Evolutionary conservation across 2,113 vertebrate genomes (phyloP).

Genomic region (Hipposideros armiger): DNA sequence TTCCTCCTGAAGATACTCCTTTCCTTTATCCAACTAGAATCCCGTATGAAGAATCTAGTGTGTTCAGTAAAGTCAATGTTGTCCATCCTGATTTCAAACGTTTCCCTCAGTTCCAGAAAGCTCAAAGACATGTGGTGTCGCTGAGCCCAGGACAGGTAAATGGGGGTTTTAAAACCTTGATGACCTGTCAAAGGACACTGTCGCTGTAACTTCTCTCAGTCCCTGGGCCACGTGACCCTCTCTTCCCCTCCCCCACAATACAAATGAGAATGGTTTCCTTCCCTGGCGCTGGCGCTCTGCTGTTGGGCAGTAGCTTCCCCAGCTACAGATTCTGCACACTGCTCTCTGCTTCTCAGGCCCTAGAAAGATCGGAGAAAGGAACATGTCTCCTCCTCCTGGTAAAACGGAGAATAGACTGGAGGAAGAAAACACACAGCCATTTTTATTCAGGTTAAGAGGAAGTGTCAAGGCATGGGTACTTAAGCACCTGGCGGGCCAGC

Average conservation of each 20-base stretch:
- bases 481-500: not conserved
- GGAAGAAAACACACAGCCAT: not conserved
- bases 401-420: not conserved
- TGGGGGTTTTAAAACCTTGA: not conserved
- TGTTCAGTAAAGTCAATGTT: slow-evolving; percentile 96
- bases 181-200: not conserved
- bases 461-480: not conserved
- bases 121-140: slow-evolving; percentile 89
- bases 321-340: fast-evolving
- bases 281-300: not conserved
- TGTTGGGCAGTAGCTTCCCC: not conserved
- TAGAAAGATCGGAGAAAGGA: not conserved
- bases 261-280: not conserved
- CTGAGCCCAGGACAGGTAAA: slow-evolving; percentile 96
- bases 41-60: slow-evolving; percentile 98
- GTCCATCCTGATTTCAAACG: slow-evolving; percentile 90
- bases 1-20: slow-evolving; percentile 93
- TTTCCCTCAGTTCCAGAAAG: slow-evolving; percentile 90
- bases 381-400: slow-evolving; percentile 32
- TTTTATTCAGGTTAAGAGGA: not conserved
- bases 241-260: not conserved
- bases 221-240: not conserved
- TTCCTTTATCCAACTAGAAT: slow-evolving; percentile 96
- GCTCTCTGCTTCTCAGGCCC: not conserved
- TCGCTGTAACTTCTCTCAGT: not conserved